phyloP scores from a whole-genome alignment of 2,113 vertebrate species.

The Erythrocercus mccallii region DNA sequence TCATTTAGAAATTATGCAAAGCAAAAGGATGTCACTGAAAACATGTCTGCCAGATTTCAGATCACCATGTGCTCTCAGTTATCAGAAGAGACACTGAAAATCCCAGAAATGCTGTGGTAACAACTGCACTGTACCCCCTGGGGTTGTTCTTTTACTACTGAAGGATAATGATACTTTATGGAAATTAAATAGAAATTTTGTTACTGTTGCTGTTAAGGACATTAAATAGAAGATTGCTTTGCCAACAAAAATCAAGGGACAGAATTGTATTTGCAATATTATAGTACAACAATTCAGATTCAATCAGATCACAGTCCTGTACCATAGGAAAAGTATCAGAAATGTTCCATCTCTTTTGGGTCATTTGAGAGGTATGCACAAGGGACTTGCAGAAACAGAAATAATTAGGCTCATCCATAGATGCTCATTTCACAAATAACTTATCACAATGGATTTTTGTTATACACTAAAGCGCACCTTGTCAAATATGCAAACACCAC shows the following conservation, averaged over 20 bases:
- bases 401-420: neutral
- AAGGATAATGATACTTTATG: neutral
- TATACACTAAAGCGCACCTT: constrained; percentile 24
- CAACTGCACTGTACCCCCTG: neutral
- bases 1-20: neutral
- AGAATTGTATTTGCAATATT: neutral
- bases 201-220: neutral
- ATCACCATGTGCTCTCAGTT: neutral
- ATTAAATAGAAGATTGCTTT: neutral
- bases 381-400: neutral
- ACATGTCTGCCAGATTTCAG: neutral
- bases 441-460: neutral
- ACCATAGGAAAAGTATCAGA: neutral
- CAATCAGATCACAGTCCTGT: neutral
- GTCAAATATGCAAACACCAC: neutral
- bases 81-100: neutral
- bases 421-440: neutral
- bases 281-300: no score
- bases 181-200: neutral
- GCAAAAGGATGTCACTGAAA: neutral
- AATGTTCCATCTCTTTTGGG: neutral
- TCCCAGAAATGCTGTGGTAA: neutral
- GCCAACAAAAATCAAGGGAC: neutral
- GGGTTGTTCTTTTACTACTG: neutral
- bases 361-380: constrained; percentile 7